Conservation (phyloP, 2,888 invertebrate genomes). For the Cheilosia vulpina region DNA sequence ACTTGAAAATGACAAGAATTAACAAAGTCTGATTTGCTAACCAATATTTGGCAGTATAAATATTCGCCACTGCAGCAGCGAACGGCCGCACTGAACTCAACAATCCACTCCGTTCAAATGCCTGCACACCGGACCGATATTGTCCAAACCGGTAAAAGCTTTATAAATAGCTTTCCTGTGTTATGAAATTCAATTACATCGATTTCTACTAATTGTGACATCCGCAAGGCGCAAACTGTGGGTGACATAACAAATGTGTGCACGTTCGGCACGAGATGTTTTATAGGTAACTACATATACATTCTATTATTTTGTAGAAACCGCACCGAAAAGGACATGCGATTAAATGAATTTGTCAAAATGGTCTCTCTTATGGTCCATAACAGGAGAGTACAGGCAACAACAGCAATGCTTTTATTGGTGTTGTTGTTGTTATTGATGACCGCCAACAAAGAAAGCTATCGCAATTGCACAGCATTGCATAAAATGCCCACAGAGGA, state of each 20-base stretch:
- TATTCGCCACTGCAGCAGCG: background rate
- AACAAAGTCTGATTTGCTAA: too few species aligned
- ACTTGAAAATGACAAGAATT: too few species aligned
- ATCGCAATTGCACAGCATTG: too few species aligned
- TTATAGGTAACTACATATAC: background rate
- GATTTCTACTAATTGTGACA: conserved; percentile 54
- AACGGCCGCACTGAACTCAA: conserved; percentile 7
- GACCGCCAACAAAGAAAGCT: too few species aligned
- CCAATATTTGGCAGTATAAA: too few species aligned
- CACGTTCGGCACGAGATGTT: background rate
- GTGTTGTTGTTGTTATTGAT: background rate
- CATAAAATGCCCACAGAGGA: too few species aligned
- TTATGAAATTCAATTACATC: conserved; percentile 57
- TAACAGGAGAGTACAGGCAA: background rate
- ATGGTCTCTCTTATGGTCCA: background rate
- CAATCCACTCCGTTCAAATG: background rate
- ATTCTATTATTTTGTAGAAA: too few species aligned
- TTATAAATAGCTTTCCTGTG: conserved; percentile 34
- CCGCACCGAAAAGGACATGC: conserved; percentile 27
- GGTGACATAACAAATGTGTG: conserved; percentile 48
- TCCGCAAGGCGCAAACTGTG: conserved; percentile 19
- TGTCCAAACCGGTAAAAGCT: background rate
- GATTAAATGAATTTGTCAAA: conserved; percentile 28
- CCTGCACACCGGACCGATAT: background rate
- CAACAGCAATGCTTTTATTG: conserved; percentile 7